Evolutionary conservation across 2,113 vertebrate genomes (phyloP), one percentile per base, ranked within the genome.

Genomic region (Clarias batrachus): DNA sequence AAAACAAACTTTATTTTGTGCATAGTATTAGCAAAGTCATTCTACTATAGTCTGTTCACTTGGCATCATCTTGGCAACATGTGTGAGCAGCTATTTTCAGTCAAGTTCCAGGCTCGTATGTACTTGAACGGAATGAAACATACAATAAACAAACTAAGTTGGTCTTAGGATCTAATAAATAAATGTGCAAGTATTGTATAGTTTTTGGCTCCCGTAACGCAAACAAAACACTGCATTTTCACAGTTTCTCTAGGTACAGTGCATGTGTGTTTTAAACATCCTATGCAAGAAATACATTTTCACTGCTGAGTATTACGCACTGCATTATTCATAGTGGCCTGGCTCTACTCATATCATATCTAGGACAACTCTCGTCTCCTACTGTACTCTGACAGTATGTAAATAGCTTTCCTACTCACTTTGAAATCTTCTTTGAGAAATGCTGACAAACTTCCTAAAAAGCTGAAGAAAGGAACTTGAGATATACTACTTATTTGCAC

Each of bases 11-110:
- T 16, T 78, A 30, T 27, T 48, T 19, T 27, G 52, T 12, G 21
- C 57, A 25, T 13, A 62, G 11, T 33, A 56, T 33, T 57, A 59
- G 2, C 27, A 79, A 59, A 79, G 16, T 56, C 27, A 13, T 19
- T 59, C 56, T 79, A 21, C 77, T 59, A 59, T 59, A 79, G 56
- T 62, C 27, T 13, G 78, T 81, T 81, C 56, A 59, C 77, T 80
- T 60, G n/a, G 54, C 11, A 2, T 12, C 23, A 60, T 60, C 11
- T 37, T 60, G 30, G 56, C 54, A 79, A 62, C 57, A 81, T 33
- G 57, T 79, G 7, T 33, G 54, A 30, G 16, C 77, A 79, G 54
- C 33, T 79, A 19, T 59, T 78, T 57, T 27, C 41, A 23, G 21
- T 74, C 7, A 56, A 27, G 7, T 12, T 30, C 54, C 19, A 81